Conservation (phyloP, 2,113 vertebrate species). For the Otus sunia region DNA sequence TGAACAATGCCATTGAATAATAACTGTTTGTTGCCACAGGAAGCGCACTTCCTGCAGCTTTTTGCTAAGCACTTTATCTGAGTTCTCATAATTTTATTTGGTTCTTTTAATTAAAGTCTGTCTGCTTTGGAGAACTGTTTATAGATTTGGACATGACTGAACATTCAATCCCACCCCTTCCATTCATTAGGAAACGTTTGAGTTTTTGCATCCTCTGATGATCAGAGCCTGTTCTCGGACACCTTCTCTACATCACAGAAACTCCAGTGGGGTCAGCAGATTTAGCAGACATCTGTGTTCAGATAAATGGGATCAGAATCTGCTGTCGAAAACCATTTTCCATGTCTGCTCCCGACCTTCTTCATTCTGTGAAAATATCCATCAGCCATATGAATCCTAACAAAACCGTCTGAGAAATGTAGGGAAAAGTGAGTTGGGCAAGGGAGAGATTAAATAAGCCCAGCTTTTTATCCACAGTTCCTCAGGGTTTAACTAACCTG, state of each 20-base stretch:
- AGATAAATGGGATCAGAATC: background rate
- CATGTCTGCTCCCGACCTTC: background rate
- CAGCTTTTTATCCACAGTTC: background rate
- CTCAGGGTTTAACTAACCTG: background rate
- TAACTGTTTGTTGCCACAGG: background rate
- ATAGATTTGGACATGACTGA: background rate
- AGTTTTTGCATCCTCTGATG: background rate
- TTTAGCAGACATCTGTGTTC: background rate
- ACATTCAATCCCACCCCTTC: background rate
- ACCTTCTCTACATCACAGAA: background rate
- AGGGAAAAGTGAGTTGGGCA: background rate
- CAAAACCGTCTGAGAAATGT: background rate
- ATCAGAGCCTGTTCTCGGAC: background rate
- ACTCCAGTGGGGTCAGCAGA: background rate
- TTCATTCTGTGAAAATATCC: background rate
- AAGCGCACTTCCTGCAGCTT: background rate
- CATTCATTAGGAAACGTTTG: background rate
- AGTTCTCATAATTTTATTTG: background rate
- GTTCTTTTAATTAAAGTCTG: background rate
- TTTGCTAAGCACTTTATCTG: background rate
- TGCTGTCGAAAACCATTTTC: background rate
- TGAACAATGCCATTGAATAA: background rate
- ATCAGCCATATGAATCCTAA: background rate
- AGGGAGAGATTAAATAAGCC: background rate
- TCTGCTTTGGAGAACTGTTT: background rate